phyloP scores from a whole-genome alignment of 2,113 vertebrate species.

The Shinisaurus crocodilurus region DNA sequence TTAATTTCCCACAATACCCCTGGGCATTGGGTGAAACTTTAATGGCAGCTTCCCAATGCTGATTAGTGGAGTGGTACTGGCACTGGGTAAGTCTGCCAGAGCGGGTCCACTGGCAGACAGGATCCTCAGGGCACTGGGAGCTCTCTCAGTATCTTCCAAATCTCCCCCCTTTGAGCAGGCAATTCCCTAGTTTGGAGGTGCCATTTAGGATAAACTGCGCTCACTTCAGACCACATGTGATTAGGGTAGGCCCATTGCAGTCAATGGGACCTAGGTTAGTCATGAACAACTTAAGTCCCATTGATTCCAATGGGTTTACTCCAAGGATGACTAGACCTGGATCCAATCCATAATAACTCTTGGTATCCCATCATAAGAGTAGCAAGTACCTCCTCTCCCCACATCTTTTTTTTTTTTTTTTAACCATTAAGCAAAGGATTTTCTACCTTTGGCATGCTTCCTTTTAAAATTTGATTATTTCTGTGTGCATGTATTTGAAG shows the following conservation, averaged over 20 bases:
- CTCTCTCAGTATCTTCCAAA: neutral
- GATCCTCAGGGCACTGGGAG: neutral
- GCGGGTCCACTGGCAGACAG: neutral
- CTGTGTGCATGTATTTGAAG: no score
- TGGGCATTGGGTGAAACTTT: neutral
- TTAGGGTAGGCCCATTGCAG: neutral
- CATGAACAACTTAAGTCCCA: neutral
- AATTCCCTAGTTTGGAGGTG: neutral
- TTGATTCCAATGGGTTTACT: neutral
- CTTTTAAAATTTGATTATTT: neutral
- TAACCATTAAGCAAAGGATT: no score
- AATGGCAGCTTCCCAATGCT: neutral
- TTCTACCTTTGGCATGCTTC: neutral
- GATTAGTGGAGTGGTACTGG: neutral
- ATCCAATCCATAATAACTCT: neutral
- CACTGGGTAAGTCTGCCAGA: neutral
- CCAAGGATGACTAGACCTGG: no score
- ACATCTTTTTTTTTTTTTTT: neutral
- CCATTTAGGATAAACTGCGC: neutral
- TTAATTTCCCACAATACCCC: neutral
- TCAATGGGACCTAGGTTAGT: no score
- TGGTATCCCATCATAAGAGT: neutral
- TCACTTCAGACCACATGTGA: neutral
- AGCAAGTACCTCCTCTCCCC: neutral
- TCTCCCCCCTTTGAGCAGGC: neutral